phyloP scores from a whole-genome alignment of 2,113 vertebrate genomes.

The Periophthalmus modestus region DNA sequence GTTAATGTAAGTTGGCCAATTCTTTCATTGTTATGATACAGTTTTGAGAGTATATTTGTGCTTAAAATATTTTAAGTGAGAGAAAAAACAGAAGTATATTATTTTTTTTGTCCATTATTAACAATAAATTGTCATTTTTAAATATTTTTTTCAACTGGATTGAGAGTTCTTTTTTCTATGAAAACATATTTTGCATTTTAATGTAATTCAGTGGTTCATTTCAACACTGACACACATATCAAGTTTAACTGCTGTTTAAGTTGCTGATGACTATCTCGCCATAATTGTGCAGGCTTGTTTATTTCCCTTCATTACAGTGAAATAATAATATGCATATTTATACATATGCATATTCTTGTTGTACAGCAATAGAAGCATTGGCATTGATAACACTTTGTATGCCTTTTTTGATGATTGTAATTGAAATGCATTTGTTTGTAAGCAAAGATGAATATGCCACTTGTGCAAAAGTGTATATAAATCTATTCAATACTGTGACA shows the following conservation, averaged over 20 bases:
- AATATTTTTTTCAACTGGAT: slow-evolving; percentile 1
- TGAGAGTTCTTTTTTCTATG: neutral
- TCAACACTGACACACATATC: neutral
- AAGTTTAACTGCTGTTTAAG: slow-evolving; percentile 21
- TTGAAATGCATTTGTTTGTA: slow-evolving; percentile 2
- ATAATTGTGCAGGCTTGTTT: slow-evolving; percentile 12
- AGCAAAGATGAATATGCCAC: neutral
- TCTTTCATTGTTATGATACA: slow-evolving; percentile 33
- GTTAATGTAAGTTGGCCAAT: slow-evolving; percentile 23
- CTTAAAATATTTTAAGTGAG: neutral
- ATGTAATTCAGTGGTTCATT: slow-evolving; percentile 8
- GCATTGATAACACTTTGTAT: slow-evolving; percentile 14
- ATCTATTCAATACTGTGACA: neutral
- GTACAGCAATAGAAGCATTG: slow-evolving; percentile 34
- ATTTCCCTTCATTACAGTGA: slow-evolving; percentile 31
- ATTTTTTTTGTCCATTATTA: slow-evolving; percentile 19
- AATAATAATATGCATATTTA: slow-evolving; percentile 13
- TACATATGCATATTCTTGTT: slow-evolving; percentile 12
- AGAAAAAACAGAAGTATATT: neutral
- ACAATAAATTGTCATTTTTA: slow-evolving; percentile 8
- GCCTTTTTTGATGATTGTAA: slow-evolving; percentile 15
- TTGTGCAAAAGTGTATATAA: slow-evolving; percentile 1
- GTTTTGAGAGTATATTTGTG: slow-evolving; percentile 5
- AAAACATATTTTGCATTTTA: slow-evolving; percentile 30
- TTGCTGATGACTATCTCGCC: neutral